phyloP scores from a whole-genome alignment of 2,113 vertebrate genomes.

The Solea solea region DNA sequence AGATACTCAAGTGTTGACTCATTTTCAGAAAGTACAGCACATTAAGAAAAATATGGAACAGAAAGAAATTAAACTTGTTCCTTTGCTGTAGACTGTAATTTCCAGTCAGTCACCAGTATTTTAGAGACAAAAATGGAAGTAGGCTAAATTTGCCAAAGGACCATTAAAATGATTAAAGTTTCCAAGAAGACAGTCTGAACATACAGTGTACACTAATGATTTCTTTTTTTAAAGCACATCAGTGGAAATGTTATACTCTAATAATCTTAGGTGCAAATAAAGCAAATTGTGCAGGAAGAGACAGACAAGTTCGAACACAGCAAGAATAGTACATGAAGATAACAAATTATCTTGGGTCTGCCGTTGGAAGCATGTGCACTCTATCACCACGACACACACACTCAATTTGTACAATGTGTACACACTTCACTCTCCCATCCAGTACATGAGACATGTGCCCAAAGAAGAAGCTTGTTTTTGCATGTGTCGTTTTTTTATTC shows the following conservation, averaged over 20 bases:
- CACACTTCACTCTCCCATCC: conserved; percentile 19
- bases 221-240: conserved; percentile 2
- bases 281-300: conserved; percentile 1
- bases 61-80: not conserved
- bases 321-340: conserved; percentile 58
- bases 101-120: conserved; percentile 8
- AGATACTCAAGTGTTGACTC: not conserved
- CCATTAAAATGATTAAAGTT: not conserved
- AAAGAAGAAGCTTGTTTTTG: not conserved
- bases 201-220: not conserved
- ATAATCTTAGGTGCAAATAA: conserved; percentile 8
- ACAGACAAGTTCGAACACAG: conserved; percentile 41
- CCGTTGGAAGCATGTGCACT: conserved; percentile 17
- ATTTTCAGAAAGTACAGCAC: not conserved
- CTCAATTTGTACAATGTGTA: conserved; percentile 25
- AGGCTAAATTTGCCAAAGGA: not conserved
- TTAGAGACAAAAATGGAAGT: conserved; percentile 1
- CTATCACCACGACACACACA: conserved; percentile 32
- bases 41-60: not conserved
- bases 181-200: not conserved
- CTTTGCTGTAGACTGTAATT: not conserved
- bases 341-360: conserved; percentile 55
- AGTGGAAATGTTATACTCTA: conserved; percentile 1
- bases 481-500: not conserved
- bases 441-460: not conserved